phyloP scores from a whole-genome alignment of 2,888 invertebrate genomes.

The Geophilus truncorum region DNA sequence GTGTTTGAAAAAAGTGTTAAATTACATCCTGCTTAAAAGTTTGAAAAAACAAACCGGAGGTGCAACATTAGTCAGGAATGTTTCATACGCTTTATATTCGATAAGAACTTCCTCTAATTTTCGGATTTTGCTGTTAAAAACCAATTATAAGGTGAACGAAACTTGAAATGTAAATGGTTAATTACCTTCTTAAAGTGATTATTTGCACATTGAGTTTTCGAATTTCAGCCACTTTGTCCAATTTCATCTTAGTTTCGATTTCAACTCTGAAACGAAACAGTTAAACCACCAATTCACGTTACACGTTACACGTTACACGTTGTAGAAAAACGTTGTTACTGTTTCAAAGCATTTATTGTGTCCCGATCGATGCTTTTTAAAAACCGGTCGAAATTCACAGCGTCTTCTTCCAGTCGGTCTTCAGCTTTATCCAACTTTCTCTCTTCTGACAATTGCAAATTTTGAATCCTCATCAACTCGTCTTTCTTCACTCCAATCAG shows the following conservation, averaged over 20 bases:
- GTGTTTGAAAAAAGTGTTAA: background rate
- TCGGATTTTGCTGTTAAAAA: background rate
- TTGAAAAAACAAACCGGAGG: background rate
- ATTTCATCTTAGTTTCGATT: background rate
- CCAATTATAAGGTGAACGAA: background rate
- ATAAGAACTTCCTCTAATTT: background rate
- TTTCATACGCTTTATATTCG: background rate
- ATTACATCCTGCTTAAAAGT: background rate
- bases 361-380: background rate
- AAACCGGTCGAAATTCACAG: background rate
- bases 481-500: slow-evolving; percentile 28
- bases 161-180: background rate
- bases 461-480: background rate
- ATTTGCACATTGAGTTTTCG: background rate
- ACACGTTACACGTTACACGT: no score
- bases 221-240: background rate
- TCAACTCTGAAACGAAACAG: background rate
- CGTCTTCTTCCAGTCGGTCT: background rate
- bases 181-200: background rate
- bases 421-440: background rate
- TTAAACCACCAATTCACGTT: no score
- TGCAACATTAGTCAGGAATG: background rate
- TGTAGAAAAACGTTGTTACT: background rate
- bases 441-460: background rate
- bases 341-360: background rate